Conservation (phyloP, 2,888 invertebrate genomes). For the Zeuzera pyrina region DNA sequence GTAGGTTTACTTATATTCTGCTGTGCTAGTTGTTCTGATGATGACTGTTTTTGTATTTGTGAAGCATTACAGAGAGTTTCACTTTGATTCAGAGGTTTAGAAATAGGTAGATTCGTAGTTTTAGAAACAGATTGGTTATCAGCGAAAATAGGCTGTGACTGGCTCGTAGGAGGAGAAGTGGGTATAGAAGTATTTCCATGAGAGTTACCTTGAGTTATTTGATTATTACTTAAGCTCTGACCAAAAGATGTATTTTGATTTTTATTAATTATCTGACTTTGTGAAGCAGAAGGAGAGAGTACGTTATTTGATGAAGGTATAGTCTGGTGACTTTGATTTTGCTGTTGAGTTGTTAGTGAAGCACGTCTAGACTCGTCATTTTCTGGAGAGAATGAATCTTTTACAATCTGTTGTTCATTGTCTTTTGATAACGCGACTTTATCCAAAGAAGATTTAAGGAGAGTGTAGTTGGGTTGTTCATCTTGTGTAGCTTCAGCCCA, state of each 20-base stretch:
- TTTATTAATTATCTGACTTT: conserved; percentile 29
- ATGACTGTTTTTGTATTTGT: conserved; percentile 34
- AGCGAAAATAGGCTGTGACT: conserved; percentile 26
- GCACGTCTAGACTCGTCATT: conserved; percentile 24
- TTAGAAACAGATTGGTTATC: conserved; percentile 31
- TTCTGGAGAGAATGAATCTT: conserved; percentile 26
- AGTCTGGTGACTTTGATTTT: conserved; percentile 13
- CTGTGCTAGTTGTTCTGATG: conserved; percentile 29
- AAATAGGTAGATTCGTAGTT: conserved; percentile 15
- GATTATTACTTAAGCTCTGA: conserved; percentile 30
- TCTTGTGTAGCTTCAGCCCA: conserved; percentile 67
- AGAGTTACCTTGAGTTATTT: conserved; percentile 25
- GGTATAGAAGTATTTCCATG: conserved; percentile 28
- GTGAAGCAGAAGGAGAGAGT: conserved; percentile 21
- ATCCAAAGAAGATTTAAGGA: conserved; percentile 29
- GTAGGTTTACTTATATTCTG: conserved; percentile 33
- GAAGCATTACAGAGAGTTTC: conserved; percentile 27
- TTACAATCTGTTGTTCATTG: conserved; percentile 24
- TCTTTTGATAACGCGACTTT: conserved; percentile 31
- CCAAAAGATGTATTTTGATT: conserved; percentile 22
- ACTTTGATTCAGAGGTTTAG: conserved; percentile 24
- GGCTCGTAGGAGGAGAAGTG: conserved; percentile 18
- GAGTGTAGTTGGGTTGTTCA: conserved; percentile 29
- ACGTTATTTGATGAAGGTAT: conserved; percentile 12
- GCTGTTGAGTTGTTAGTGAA: conserved; percentile 19